Percentiles rank a stretch among this genome's conserved stretches.
phyloP scores from a whole-genome alignment of 2,888 invertebrate genomes.

The Chirona hameri region DNA sequence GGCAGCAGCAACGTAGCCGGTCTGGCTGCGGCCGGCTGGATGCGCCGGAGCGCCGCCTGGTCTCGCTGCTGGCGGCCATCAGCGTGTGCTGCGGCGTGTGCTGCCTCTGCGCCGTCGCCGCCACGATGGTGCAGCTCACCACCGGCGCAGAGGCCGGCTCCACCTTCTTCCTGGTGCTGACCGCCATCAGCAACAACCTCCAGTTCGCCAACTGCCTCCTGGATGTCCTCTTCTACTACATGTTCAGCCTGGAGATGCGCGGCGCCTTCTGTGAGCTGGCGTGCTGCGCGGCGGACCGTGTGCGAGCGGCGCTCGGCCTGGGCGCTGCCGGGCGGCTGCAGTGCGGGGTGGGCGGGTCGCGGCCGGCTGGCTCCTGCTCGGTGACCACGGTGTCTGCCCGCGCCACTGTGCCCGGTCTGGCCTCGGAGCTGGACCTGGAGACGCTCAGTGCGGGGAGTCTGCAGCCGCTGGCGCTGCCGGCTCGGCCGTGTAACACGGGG shows the following conservation, averaged over 20 bases:
- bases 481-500: too few species aligned
- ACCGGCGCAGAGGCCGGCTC: neutral
- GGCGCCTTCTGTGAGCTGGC: neutral
- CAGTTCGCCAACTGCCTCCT: neutral
- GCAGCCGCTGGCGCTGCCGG: too few species aligned
- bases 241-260: constrained; percentile 23
- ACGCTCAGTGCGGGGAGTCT: too few species aligned
- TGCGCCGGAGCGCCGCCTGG: neutral
- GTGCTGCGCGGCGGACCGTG: neutral
- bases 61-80: neutral
- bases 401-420: too few species aligned
- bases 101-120: neutral
- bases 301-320: neutral
- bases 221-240: constrained; percentile 6
- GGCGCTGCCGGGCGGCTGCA: neutral
- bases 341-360: neutral
- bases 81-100: neutral
- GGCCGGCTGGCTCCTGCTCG: too few species aligned
- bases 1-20: neutral
- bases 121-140: neutral
- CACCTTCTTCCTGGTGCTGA: neutral
- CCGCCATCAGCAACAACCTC: neutral
- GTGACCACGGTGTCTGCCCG: too few species aligned
- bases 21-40: neutral
- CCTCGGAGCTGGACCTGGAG: too few species aligned